Conservation (phyloP, 2,113 vertebrate genomes). For the Ophiodon elongatus region DNA sequence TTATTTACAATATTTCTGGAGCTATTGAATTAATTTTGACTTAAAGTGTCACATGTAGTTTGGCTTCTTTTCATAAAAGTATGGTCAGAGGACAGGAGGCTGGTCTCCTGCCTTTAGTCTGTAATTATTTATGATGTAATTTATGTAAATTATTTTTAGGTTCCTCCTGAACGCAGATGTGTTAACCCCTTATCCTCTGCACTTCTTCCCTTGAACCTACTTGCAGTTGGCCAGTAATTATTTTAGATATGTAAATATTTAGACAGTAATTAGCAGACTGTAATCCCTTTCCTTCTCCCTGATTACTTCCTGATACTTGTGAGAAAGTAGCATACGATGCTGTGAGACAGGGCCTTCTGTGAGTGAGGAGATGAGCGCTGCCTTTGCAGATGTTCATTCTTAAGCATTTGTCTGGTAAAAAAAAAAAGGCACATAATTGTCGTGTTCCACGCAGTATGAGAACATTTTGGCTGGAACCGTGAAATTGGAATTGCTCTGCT, state of each 20-base stretch:
- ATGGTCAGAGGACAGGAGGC: not conserved
- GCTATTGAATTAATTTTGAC: not conserved
- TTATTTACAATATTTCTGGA: not conserved
- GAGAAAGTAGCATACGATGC: not conserved
- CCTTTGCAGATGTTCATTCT: constrained; percentile 61
- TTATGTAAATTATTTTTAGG: not conserved
- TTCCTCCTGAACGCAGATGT: too few species aligned
- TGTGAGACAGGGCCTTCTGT: constrained; percentile 24
- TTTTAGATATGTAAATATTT: not conserved
- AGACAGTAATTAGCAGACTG: not conserved
- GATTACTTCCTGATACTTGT: not conserved
- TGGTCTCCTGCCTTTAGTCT: not conserved
- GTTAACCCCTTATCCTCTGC: not conserved
- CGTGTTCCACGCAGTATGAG: constrained; percentile 26
- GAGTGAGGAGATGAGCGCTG: constrained; percentile 15
- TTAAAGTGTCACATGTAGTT: not conserved
- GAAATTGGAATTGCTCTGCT: constrained; percentile 63
- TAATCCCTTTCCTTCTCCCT: not conserved
- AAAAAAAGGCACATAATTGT: constrained; percentile 27
- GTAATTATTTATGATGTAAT: not conserved
- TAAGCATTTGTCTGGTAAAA: constrained; percentile 23
- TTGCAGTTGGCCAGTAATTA: not conserved
- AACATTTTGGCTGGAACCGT: constrained; percentile 57
- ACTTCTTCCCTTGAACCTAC: not conserved
- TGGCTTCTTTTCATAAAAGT: not conserved